phyloP scores from a whole-genome alignment of 2,113 vertebrate species.

The Siniperca knerii region DNA sequence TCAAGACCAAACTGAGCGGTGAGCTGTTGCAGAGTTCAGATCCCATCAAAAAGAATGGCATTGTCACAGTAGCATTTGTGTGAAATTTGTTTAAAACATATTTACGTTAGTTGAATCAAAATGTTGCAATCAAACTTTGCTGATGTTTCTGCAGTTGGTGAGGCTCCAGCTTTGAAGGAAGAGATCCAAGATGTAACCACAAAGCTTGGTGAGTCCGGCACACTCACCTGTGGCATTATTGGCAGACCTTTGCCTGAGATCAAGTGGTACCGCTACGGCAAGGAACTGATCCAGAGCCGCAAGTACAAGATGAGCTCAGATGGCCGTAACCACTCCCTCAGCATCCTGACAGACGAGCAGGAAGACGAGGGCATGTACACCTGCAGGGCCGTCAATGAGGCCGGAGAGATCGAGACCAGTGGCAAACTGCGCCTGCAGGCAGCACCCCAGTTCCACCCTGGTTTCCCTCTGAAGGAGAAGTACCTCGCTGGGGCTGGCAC shows the following conservation, averaged over 20 bases:
- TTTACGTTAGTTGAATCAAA: not conserved
- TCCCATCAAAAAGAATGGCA: not conserved
- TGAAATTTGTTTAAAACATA: not conserved
- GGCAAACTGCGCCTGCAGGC: conserved; percentile 95
- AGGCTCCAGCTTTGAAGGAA: conserved; percentile 91
- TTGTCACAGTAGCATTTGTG: not conserved
- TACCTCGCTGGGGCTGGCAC: conserved; percentile 92
- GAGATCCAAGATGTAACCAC: conserved; percentile 93
- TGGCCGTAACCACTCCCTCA: conserved; percentile 94
- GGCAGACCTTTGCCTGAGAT: conserved; percentile 98
- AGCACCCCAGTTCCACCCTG: conserved; percentile 94
- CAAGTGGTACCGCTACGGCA: conserved; percentile 97
- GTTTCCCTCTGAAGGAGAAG: conserved; percentile 96
- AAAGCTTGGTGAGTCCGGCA: conserved; percentile 93
- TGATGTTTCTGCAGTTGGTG: conserved; percentile 88
- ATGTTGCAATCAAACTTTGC: not conserved
- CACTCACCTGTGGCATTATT: conserved; percentile 93
- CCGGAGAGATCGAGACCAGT: conserved; percentile 95
- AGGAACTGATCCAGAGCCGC: conserved; percentile 95
- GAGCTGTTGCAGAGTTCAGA: conserved; percentile 65
- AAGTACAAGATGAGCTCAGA: conserved; percentile 99
- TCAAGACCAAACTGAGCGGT: conserved; percentile 99
- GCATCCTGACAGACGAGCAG: conserved; percentile 94
- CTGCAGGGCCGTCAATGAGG: conserved; percentile 94
- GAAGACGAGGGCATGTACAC: conserved; percentile 98